Evolutionary conservation across 2,797 vertebrate species (phyloP).

Genomic region (Hydrophis major): DNA sequence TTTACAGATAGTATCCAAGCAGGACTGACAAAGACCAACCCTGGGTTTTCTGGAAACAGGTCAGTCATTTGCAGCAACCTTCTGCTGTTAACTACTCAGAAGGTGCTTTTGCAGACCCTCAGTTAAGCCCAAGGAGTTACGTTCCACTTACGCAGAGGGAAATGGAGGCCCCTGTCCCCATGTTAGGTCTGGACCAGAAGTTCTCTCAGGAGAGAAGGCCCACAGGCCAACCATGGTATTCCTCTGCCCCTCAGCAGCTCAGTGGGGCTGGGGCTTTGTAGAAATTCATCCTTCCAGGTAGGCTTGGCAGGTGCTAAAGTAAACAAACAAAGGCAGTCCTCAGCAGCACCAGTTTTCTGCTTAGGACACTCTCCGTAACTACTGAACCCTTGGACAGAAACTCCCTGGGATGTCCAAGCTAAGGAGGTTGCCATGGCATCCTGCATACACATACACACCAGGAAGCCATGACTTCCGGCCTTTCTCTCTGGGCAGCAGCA

Average conservation of each 20-base stretch:
- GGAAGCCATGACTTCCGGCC: constrained; percentile 27
- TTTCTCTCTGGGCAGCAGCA: background rate
- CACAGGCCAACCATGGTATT: constrained; percentile 5
- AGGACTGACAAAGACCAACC: background rate
- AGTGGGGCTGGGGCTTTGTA: background rate
- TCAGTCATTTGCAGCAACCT: background rate
- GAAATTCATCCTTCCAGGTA: constrained; percentile 18
- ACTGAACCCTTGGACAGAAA: background rate
- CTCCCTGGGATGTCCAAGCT: constrained; percentile 8
- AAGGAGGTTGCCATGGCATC: constrained; percentile 57
- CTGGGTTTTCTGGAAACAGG: background rate
- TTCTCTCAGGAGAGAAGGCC: background rate
- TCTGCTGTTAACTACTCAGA: background rate
- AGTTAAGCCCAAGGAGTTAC: background rate
- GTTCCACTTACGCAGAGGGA: constrained; percentile 78
- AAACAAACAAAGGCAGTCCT: background rate
- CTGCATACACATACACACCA: constrained; percentile 34
- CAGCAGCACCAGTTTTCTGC: background rate
- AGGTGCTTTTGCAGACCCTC: background rate
- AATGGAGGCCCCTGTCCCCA: constrained; percentile 75
- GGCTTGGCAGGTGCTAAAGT: background rate
- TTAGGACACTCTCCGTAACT: background rate
- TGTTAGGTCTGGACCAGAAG: constrained; percentile 26
- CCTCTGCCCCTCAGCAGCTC: constrained; percentile 1
- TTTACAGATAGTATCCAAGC: background rate